A percentile compares a stretch with the other conserved stretches of the same genome.
These are phyloP conservation scores for Montipora efflorescens DNA, from an alignment of 64 coral and sea anemone genomes.

Conservation along the genomic window DNA sequence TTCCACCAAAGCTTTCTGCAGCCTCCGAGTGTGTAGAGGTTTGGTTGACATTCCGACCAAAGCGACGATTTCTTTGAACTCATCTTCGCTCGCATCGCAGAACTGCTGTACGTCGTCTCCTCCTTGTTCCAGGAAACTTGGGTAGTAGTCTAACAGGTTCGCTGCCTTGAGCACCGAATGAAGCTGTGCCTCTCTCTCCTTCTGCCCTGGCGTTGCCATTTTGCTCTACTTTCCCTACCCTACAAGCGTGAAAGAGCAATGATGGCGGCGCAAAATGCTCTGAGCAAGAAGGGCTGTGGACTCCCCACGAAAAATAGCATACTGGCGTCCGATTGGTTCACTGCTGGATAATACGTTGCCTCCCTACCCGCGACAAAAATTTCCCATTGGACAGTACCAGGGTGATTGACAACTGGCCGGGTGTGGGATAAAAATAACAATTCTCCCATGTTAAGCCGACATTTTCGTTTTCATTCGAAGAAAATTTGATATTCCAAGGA, in stretches of 20 bases:
- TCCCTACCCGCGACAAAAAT: conserved; percentile 51
- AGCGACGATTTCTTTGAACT: conserved; percentile 97
- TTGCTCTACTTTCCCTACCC: conserved; percentile 94
- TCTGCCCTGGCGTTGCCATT: conserved; percentile 96
- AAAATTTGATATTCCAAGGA: neutral
- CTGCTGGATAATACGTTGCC: conserved; percentile 14
- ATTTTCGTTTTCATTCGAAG: neutral
- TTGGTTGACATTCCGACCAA: conserved; percentile 99
- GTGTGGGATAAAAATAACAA: conserved; percentile 53
- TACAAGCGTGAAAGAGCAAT: conserved; percentile 64
- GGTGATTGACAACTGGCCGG: conserved; percentile 74
- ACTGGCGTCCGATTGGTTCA: conserved; percentile 54
- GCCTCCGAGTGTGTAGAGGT: conserved; percentile 92
- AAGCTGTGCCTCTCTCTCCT: conserved; percentile 98
- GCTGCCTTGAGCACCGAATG: conserved; percentile 89
- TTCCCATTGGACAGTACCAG: conserved; percentile 75
- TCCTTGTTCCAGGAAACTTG: conserved; percentile 97
- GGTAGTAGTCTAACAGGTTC: conserved; percentile 97
- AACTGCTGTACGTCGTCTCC: conserved; percentile 96
- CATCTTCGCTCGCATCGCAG: conserved; percentile 96
- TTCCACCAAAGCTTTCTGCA: conserved; percentile 98
- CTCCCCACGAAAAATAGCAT: conserved; percentile 60
- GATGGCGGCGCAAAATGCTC: conserved; percentile 55
- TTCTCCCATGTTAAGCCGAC: neutral
- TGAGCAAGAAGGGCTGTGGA: conserved; percentile 55